Base-by-base conservation (phyloP, 2,888 invertebrate genomes). In the Luperina nickerlii region DNA sequence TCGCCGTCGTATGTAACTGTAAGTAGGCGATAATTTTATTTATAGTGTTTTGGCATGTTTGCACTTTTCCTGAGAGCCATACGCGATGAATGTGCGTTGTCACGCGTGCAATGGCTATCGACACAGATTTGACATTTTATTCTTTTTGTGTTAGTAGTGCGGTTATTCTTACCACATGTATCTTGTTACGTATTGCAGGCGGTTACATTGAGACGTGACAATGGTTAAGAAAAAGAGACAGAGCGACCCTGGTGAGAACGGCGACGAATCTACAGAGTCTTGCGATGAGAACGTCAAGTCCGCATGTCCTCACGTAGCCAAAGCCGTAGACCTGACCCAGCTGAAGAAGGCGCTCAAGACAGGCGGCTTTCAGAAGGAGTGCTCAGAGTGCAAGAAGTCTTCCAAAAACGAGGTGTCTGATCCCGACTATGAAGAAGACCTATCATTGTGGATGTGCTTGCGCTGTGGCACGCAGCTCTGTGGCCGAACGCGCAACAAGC, bases 381-480 rank as follows among this genome's bases (percentile, higher is more conserved):
- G 98, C 89, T 90, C 94, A 0, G 97, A 97, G 87, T 98, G 98
- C 95, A 94, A 97, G 91, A 97, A 97, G 94, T 94, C 89, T 73
- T 90, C 94, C 76, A 92, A 95, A 81, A 94, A 90, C 60, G 96
- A 96, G 82, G 93, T 95, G 20, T 94, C 94, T 82, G 94, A 97
- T 94, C 93, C 95, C 82, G 93, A 97, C 92, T 95, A 94, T 83
- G 96, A 97, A 91, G 95, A 97, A 94, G 96, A 97, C 91, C 90
- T 96, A 84, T 92, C 97, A 6, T 93, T 98, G 82, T 98, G 98
- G 98, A 97, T 99, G 95, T 99, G 99, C 92, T 95, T 99, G 82
- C 98, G 98, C 86, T 99, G 99, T 94, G 99, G 98, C 5, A 96
- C 98, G 67, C 98, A 98, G 91, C 97, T 98, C 42, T 99, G 99